A percentile compares a stretch with the other conserved stretches of the same genome.
These are phyloP conservation scores for Gonocerus acuteangulatus DNA, from an alignment of 2,888 invertebrate genomes.

Conservation along the genomic window DNA sequence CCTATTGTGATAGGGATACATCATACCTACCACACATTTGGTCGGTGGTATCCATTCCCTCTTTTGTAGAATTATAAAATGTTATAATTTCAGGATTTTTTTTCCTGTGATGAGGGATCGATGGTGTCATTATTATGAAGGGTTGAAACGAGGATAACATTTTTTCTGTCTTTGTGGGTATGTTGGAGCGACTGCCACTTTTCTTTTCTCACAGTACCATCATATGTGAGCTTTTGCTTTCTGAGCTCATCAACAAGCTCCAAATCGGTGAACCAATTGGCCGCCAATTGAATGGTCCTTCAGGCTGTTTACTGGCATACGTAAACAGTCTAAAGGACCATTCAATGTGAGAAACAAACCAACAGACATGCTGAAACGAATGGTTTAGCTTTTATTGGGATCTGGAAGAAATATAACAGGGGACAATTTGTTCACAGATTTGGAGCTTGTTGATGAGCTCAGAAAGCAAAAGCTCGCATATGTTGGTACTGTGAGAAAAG, in stretches of 20 bases:
- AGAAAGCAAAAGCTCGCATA: slow-evolving; percentile 16
- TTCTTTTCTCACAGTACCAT: slow-evolving; percentile 31
- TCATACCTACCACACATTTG: slow-evolving; percentile 12
- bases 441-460: slow-evolving; percentile 27
- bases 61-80: slow-evolving; percentile 8
- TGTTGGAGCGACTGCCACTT: background rate
- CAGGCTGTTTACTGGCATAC: slow-evolving; percentile 30
- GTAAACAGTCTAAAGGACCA: slow-evolving; percentile 33
- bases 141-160: slow-evolving; percentile 6
- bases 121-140: background rate
- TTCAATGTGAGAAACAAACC: slow-evolving; percentile 29
- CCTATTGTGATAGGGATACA: background rate
- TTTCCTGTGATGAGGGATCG: background rate
- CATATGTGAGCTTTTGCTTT: slow-evolving; percentile 25
- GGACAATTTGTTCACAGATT: slow-evolving; percentile 35
- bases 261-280: slow-evolving; percentile 39
- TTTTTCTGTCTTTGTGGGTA: slow-evolving; percentile 12
- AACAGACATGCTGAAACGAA: slow-evolving; percentile 28
- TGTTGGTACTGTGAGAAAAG: slow-evolving; percentile 30
- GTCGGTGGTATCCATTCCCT: slow-evolving; percentile 7
- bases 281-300: slow-evolving; percentile 34
- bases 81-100: slow-evolving; percentile 18
- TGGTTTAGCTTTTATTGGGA: slow-evolving; percentile 29
- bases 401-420: slow-evolving; percentile 39
- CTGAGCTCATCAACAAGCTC: slow-evolving; percentile 29